phyloP scores from a whole-genome alignment of 2,797 vertebrate species.

The Tympanoctomys barrerae region DNA sequence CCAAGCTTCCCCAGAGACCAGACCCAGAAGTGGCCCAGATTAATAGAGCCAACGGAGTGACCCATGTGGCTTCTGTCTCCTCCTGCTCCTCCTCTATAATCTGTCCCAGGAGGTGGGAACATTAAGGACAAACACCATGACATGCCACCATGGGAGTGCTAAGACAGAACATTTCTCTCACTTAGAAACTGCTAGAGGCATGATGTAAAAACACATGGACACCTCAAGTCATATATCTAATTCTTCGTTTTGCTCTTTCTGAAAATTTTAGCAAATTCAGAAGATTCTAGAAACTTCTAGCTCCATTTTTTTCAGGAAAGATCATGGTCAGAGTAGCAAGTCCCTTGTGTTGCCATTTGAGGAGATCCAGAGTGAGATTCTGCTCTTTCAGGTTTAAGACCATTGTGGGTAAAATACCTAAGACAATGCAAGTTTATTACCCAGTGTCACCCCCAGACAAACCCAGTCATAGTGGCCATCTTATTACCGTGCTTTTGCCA shows the following conservation, averaged over 20 bases:
- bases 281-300: conserved; percentile 50
- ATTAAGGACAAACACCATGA: not conserved
- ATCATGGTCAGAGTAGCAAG: not conserved
- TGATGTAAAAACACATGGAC: not conserved
- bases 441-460: rapidly evolving
- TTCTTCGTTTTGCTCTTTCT: not conserved
- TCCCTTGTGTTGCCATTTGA: not conserved
- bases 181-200: not conserved
- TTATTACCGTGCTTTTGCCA: conserved; percentile 73
- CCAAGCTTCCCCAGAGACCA: too few species aligned
- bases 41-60: not conserved
- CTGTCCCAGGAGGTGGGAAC: not conserved
- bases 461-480: rapidly evolving
- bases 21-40: not conserved
- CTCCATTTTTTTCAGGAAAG: not conserved
- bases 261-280: not conserved
- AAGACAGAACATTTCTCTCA: not conserved
- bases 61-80: too few species aligned
- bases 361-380: not conserved
- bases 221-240: too few species aligned
- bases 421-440: not conserved
- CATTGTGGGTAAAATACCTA: rapidly evolving
- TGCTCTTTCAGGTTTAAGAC: not conserved
- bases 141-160: not conserved
- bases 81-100: not conserved